Conservation (phyloP, 2,797 vertebrate genomes). For the Scleropages formosus region DNA sequence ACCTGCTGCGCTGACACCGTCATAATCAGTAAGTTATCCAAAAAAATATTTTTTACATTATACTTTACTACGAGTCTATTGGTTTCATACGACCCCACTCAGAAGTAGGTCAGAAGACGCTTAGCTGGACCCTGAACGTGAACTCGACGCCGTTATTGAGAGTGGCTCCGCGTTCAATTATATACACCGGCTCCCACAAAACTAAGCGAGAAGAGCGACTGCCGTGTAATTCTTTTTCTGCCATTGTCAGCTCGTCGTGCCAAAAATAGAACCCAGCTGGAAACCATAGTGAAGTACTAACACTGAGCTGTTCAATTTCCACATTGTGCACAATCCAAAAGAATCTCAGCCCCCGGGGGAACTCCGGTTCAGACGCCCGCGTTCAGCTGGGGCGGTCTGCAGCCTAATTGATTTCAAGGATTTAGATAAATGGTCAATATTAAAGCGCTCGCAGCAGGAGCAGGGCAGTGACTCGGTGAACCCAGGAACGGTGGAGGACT, state of each 20-base stretch:
- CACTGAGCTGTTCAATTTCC: slow-evolving; percentile 54
- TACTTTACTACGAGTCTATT: slow-evolving; percentile 32
- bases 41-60: slow-evolving; percentile 18
- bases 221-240: slow-evolving; percentile 41
- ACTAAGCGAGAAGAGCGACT: slow-evolving; percentile 45
- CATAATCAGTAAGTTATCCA: too few relatives aligned
- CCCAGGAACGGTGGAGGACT: background rate
- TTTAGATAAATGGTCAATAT: slow-evolving; percentile 41
- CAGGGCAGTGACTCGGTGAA: slow-evolving; percentile 5
- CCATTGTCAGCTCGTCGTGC: slow-evolving; percentile 43
- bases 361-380: slow-evolving; percentile 40
- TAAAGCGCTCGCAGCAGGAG: slow-evolving; percentile 30
- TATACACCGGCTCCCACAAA: slow-evolving; percentile 38
- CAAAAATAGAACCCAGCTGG: slow-evolving; percentile 58
- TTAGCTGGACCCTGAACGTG: slow-evolving; percentile 41
- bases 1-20: too few relatives aligned
- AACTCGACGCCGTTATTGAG: slow-evolving; percentile 36
- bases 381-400: slow-evolving; percentile 26
- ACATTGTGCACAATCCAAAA: slow-evolving; percentile 40
- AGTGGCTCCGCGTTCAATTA: slow-evolving; percentile 34
- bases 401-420: slow-evolving; percentile 50
- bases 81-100: slow-evolving; percentile 36
- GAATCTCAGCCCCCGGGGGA: slow-evolving; percentile 38
- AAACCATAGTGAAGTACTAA: slow-evolving; percentile 50
- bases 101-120: slow-evolving; percentile 51